Percentiles rank a stretch among this genome's conserved stretches.
Conservation (phyloP, 2,113 vertebrate species). For the Neolamprologus ventralis region DNA sequence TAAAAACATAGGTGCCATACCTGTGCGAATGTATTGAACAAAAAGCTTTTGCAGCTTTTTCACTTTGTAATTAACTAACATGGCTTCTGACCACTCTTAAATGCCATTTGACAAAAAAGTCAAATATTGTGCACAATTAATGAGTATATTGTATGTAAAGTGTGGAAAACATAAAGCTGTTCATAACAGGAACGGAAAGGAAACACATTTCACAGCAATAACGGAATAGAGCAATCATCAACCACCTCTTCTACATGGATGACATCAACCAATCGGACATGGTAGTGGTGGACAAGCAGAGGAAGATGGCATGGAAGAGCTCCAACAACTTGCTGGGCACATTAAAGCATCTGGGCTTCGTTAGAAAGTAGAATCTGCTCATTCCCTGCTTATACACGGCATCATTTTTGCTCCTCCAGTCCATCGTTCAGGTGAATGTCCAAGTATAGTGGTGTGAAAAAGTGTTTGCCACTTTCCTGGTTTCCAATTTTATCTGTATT, state of each 20-base stretch:
- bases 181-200: neutral
- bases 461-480: neutral
- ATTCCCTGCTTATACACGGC: neutral
- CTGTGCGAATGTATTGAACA: neutral
- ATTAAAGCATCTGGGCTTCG: rapidly evolving
- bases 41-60: neutral
- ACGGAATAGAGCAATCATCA: neutral
- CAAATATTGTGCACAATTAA: neutral
- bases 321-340: neutral
- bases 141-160: rapidly evolving
- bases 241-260: neutral
- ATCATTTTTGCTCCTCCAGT: neutral
- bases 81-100: neutral
- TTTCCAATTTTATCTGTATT: neutral
- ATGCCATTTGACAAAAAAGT: neutral
- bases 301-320: neutral
- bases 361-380: neutral
- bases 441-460: neutral
- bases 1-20: neutral
- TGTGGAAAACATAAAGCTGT: neutral
- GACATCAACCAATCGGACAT: neutral
- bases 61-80: neutral
- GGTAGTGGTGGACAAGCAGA: neutral
- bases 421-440: neutral
- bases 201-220: neutral